Conservation (phyloP, 2,113 vertebrate genomes). For the Hippolais icterina region DNA sequence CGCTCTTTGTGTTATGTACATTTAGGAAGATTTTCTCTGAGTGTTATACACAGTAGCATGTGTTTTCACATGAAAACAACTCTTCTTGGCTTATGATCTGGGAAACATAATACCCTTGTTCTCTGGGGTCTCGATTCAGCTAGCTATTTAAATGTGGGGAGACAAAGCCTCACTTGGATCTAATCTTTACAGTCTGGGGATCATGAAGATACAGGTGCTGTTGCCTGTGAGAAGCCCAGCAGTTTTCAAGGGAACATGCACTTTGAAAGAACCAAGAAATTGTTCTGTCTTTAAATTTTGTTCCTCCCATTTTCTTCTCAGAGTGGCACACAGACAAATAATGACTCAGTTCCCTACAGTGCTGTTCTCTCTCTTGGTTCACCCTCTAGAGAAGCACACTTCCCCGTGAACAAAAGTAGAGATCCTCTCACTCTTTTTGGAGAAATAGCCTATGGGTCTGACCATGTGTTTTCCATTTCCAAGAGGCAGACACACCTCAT, state of each 20-base stretch:
- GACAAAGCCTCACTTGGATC: neutral
- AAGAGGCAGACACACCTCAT: neutral
- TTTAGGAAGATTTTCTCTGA: neutral
- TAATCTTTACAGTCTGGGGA: neutral
- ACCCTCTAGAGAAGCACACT: neutral
- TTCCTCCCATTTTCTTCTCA: neutral
- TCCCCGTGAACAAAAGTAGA: fast-evolving
- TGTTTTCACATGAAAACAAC: neutral
- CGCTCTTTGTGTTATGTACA: neutral
- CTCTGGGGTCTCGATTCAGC: neutral
- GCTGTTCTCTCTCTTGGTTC: neutral
- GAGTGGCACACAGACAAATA: neutral
- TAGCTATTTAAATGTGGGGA: neutral
- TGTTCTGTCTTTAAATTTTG: neutral
- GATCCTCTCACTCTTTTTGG: neutral
- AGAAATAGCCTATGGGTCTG: neutral
- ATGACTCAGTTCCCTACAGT: neutral
- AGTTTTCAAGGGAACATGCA: neutral
- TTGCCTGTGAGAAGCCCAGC: neutral
- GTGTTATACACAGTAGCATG: neutral
- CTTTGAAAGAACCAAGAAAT: neutral
- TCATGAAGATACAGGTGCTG: neutral
- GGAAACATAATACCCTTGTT: neutral
- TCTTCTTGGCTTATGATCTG: neutral
- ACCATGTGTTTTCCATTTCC: neutral